A percentile compares a stretch with the other conserved stretches of the same genome.
Evolutionary conservation across 2,888 invertebrate species (phyloP).

Genomic region (Mactromeris polynyma): DNA sequence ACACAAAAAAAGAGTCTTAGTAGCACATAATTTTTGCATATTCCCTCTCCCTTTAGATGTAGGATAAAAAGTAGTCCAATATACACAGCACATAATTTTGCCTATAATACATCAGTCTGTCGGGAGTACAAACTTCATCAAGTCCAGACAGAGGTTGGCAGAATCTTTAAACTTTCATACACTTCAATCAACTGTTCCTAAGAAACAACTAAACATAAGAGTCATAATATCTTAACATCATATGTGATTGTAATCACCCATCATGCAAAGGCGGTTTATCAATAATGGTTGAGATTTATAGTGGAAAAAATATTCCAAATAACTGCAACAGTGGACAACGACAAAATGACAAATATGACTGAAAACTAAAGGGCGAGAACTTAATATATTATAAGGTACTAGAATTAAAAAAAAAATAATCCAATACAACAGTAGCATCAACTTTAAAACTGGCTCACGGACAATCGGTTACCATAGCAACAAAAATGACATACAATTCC

Average conservation of each 20-base stretch:
- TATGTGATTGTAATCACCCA: neutral
- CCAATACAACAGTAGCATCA: neutral
- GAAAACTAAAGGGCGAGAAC: neutral
- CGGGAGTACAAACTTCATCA: too few species aligned
- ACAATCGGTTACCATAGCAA: slow-evolving; percentile 46
- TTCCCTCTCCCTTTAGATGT: too few species aligned
- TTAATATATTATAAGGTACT: neutral
- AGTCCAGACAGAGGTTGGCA: too few species aligned
- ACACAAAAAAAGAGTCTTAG: too few species aligned
- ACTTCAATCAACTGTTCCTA: neutral
- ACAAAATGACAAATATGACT: neutral
- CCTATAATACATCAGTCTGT: too few species aligned
- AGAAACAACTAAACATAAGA: neutral
- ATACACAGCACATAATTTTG: too few species aligned
- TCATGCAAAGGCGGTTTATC: neutral
- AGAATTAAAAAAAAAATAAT: neutral
- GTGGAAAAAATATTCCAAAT: neutral
- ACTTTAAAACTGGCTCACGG: slow-evolving; percentile 13
- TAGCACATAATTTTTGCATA: too few species aligned
- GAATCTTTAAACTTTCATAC: too few species aligned
- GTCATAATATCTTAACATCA: neutral
- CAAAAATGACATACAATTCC: slow-evolving; percentile 48
- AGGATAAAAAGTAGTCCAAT: too few species aligned
- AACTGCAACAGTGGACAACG: neutral
- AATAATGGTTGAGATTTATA: neutral